Evolutionary conservation across 1,140 invertebrate species (phyloP).

Genomic region (Mercenaria mercenaria): DNA sequence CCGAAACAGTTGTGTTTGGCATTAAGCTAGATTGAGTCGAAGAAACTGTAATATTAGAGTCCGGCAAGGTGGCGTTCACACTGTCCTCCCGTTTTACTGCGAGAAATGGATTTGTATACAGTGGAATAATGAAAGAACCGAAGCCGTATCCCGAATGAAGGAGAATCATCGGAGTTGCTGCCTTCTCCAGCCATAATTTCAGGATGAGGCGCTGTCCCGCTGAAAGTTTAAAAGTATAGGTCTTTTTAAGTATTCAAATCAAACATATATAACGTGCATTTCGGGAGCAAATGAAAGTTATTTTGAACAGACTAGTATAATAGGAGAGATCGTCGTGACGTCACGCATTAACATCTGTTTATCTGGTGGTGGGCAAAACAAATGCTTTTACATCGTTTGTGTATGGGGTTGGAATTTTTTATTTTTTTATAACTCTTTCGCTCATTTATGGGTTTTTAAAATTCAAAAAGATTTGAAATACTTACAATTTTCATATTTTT

Average conservation of each 20-base stretch:
- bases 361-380: too few relatives aligned
- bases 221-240: constrained; percentile 42
- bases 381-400: too few relatives aligned
- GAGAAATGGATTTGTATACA: constrained; percentile 55
- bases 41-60: neutral
- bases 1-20: neutral
- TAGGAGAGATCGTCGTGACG: neutral
- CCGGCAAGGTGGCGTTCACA: neutral
- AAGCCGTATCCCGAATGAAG: constrained; percentile 46
- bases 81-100: neutral
- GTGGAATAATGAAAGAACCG: constrained; percentile 46
- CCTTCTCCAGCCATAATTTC: constrained; percentile 32
- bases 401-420: too few relatives aligned
- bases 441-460: too few relatives aligned
- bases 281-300: neutral
- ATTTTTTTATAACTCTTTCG: too few relatives aligned
- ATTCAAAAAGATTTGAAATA: too few relatives aligned
- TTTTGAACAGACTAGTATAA: neutral
- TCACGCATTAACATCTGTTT: too few relatives aligned
- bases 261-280: too few relatives aligned
- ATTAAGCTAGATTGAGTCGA: neutral
- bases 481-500: too few relatives aligned
- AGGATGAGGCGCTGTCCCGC: constrained; percentile 24
- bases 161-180: constrained; percentile 43
- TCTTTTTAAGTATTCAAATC: too few relatives aligned